phyloP scores from a whole-genome alignment of 2,888 invertebrate genomes.

The Oxytorus armatus region DNA sequence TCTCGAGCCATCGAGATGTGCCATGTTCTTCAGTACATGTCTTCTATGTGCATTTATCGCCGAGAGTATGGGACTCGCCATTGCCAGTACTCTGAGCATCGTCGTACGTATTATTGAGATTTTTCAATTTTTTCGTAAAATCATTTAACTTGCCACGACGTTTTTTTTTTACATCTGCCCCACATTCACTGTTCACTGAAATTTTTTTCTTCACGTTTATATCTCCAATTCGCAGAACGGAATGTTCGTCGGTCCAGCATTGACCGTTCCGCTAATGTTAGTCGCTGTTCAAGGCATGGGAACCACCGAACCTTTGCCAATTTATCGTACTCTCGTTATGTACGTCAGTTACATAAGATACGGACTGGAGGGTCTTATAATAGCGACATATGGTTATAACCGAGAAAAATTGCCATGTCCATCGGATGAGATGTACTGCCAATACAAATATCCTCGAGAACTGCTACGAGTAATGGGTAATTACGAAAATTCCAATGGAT shows the following conservation, averaged over 20 bases:
- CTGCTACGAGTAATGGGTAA: conserved; percentile 90
- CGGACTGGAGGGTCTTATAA: conserved; percentile 92
- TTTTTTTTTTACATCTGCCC: too few species aligned
- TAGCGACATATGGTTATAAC: conserved; percentile 92
- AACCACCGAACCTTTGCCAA: conserved; percentile 88
- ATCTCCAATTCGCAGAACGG: conserved; percentile 87
- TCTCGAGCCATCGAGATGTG: conserved; percentile 88
- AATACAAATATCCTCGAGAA: conserved; percentile 90
- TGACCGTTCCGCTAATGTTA: conserved; percentile 94
- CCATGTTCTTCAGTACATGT: conserved; percentile 90
- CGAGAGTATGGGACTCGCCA: conserved; percentile 91
- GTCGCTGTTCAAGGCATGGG: conserved; percentile 95
- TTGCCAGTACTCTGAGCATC: conserved; percentile 90
- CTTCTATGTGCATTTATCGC: conserved; percentile 91
- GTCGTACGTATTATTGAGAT: conserved; percentile 87
- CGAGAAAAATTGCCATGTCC: conserved; percentile 91
- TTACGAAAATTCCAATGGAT: conserved; percentile 28
- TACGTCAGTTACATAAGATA: conserved; percentile 93
- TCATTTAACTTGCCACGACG: background rate
- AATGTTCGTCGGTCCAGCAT: conserved; percentile 95
- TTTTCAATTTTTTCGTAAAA: conserved; percentile 10
- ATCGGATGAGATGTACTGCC: conserved; percentile 89
- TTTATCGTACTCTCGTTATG: conserved; percentile 91
- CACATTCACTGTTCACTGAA: too few species aligned
- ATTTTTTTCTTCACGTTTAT: background rate